Conservation (phyloP, 2,113 vertebrate genomes). For the Pluvianellus socialis region DNA sequence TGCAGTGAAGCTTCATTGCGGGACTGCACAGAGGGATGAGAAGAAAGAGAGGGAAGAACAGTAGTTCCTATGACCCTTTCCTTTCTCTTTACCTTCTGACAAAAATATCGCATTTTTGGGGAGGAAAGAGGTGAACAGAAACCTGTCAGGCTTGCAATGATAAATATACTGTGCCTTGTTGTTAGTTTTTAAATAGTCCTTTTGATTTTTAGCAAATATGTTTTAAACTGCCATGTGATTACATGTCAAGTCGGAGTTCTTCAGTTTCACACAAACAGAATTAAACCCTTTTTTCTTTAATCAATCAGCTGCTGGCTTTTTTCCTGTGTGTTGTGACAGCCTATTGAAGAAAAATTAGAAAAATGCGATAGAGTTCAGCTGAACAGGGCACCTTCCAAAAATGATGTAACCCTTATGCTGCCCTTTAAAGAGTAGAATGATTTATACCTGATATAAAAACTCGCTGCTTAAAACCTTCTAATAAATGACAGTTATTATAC, state of each 20-base stretch:
- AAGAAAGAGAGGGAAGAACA: neutral
- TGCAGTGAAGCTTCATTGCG: neutral
- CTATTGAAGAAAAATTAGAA: neutral
- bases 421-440: neutral
- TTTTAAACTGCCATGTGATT: neutral
- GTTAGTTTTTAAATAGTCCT: neutral
- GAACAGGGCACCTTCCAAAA: neutral
- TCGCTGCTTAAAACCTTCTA: neutral
- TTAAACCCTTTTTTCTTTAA: neutral
- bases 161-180: neutral
- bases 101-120: neutral
- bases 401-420: neutral
- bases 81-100: neutral
- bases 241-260: neutral
- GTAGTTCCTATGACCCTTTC: neutral
- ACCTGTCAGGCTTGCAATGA: neutral
- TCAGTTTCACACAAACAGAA: neutral
- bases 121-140: neutral
- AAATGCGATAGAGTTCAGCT: neutral
- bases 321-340: neutral
- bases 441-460: neutral
- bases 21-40: neutral
- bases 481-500: neutral
- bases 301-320: neutral
- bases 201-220: neutral